Percentiles rank a stretch among this genome's conserved stretches.
phyloP scores from a whole-genome alignment of 2,797 vertebrate genomes.

The Catharus ustulatus region DNA sequence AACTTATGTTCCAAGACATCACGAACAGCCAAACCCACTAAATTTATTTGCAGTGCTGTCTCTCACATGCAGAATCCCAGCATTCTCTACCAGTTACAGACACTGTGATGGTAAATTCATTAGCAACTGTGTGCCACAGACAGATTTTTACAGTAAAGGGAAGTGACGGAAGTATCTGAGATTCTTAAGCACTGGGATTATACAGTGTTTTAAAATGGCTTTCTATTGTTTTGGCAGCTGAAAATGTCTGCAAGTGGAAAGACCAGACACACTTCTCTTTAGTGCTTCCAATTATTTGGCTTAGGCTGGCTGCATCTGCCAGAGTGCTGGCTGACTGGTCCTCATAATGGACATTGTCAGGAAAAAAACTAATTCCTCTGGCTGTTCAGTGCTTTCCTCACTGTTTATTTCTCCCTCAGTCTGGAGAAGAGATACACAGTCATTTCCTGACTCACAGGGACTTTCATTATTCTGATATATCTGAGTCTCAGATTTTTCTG shows the following conservation, averaged over 20 bases:
- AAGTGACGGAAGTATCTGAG: neutral
- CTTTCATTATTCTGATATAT: neutral
- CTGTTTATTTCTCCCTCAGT: conserved; percentile 7
- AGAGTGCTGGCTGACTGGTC: neutral
- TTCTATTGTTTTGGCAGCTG: conserved; percentile 47
- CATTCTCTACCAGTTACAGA: neutral
- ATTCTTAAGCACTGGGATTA: conserved; percentile 33
- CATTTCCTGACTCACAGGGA: conserved; percentile 12
- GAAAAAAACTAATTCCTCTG: neutral
- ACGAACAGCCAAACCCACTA: neutral
- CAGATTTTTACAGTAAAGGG: conserved; percentile 30
- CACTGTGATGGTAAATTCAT: conserved; percentile 20
- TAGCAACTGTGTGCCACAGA: neutral
- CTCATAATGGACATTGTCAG: neutral
- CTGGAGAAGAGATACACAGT: neutral
- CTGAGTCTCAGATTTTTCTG: neutral
- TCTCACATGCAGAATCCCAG: neutral
- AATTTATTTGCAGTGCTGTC: neutral
- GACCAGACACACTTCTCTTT: conserved; percentile 33
- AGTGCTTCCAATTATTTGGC: conserved; percentile 44
- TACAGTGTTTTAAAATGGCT: conserved; percentile 33
- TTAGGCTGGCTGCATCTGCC: conserved; percentile 7
- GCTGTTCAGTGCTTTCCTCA: neutral
- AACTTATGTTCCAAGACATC: neutral
- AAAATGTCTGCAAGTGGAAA: conserved; percentile 23